These are phyloP conservation scores for Malurus elegans DNA, from an alignment of 2,113 vertebrate species.

Conservation along the genomic window DNA sequence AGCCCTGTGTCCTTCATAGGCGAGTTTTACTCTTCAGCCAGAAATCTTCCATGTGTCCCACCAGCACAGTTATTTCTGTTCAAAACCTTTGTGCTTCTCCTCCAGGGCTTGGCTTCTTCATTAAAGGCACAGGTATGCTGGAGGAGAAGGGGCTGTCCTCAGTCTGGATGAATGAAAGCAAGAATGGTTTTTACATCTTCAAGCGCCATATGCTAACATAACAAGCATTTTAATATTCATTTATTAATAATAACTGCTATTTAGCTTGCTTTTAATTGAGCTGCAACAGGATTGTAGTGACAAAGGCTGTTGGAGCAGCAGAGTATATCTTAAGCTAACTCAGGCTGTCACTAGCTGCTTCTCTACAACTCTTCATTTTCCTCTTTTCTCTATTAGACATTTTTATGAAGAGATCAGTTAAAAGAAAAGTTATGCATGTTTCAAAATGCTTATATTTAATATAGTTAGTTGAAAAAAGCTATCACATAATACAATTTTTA, in stretches of 20 bases:
- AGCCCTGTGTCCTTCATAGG: background rate
- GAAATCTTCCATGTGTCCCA: background rate
- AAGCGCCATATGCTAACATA: slow-evolving; percentile 48
- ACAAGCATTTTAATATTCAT: slow-evolving; percentile 67
- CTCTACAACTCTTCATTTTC: background rate
- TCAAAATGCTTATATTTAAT: background rate
- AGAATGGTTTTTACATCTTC: slow-evolving; percentile 17
- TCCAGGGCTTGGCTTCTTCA: background rate
- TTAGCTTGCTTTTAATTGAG: slow-evolving; percentile 57
- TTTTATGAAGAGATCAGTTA: background rate
- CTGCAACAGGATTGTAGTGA: slow-evolving; percentile 18
- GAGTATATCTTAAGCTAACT: slow-evolving; percentile 25
- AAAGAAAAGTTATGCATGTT: background rate
- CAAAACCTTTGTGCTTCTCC: background rate
- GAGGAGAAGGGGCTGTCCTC: background rate
- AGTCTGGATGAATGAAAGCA: slow-evolving; percentile 12
- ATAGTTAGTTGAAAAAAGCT: background rate
- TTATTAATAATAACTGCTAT: slow-evolving; percentile 67
- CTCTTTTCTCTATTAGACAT: background rate
- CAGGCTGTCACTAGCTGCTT: slow-evolving; percentile 31
- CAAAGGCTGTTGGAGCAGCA: slow-evolving; percentile 45
- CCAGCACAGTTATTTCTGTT: background rate
- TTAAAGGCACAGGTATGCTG: background rate
- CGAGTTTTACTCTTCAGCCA: background rate
- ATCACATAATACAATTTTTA: background rate